These are phyloP conservation scores for Sinella curviseta DNA, from an alignment of 1,140 invertebrate species.

Conservation along the genomic window DNA sequence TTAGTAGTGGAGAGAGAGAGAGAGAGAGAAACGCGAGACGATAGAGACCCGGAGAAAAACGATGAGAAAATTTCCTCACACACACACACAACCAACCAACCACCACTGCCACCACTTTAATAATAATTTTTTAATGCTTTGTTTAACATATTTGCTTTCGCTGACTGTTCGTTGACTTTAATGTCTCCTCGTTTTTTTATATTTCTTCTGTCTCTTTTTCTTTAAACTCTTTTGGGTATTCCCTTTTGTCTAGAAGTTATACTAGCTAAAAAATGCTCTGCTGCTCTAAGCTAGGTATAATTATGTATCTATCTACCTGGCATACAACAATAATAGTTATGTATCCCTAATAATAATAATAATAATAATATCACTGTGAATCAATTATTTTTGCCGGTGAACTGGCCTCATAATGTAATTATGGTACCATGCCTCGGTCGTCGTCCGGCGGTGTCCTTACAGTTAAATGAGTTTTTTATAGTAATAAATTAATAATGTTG, in stretches of 20 bases:
- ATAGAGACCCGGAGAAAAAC: slow-evolving; percentile 22
- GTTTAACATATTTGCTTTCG: not conserved
- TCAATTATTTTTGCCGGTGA: too few species aligned
- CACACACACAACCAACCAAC: not conserved
- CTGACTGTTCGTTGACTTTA: not conserved
- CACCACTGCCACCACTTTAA: too few species aligned
- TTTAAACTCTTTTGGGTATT: not conserved
- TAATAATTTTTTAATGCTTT: not conserved
- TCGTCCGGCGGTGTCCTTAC: not conserved
- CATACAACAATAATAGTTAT: too few species aligned
- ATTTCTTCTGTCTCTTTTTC: not conserved
- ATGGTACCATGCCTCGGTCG: too few species aligned
- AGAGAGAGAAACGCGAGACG: slow-evolving; percentile 8
- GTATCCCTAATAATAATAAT: too few species aligned
- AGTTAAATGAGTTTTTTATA: not conserved
- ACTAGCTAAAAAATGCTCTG: too few species aligned
- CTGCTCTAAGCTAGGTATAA: too few species aligned
- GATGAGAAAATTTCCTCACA: not conserved
- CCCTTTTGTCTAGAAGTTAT: not conserved
- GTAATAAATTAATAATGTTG: not conserved
- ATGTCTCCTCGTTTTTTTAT: not conserved
- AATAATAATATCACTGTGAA: too few species aligned
- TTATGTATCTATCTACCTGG: too few species aligned
- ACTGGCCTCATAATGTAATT: too few species aligned
- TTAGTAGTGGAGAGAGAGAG: not conserved